These are phyloP conservation scores for Cynaeus angustus DNA, from an alignment of 2,888 invertebrate genomes.

Conservation along the genomic window DNA sequence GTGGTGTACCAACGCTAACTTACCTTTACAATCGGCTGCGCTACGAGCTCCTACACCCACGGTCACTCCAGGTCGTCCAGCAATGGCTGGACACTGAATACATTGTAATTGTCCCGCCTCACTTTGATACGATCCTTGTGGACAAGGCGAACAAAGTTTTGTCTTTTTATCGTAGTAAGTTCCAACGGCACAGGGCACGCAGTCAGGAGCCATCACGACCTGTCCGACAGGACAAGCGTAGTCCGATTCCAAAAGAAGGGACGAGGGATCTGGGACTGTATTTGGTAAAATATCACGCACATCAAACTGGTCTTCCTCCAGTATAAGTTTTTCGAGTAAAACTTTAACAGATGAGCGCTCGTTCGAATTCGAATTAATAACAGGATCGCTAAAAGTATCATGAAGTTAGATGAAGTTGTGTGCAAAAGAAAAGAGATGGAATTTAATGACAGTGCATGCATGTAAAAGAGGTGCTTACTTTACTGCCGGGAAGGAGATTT, in stretches of 20 bases:
- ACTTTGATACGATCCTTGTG: slow-evolving; percentile 94
- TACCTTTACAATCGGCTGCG: slow-evolving; percentile 90
- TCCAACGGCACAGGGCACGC: slow-evolving; percentile 95
- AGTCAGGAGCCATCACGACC: slow-evolving; percentile 94
- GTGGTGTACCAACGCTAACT: neutral
- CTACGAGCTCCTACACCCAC: slow-evolving; percentile 90
- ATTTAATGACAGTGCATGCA: slow-evolving; percentile 48
- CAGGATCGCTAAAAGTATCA: slow-evolving; percentile 83
- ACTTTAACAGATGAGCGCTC: slow-evolving; percentile 89
- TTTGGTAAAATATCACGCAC: slow-evolving; percentile 95
- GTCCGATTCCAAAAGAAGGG: slow-evolving; percentile 89
- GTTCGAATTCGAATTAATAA: slow-evolving; percentile 89
- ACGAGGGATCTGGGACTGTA: slow-evolving; percentile 94
- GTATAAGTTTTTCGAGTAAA: slow-evolving; percentile 90
- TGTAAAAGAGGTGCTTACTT: slow-evolving; percentile 79
- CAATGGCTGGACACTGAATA: slow-evolving; percentile 90
- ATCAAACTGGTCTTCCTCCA: slow-evolving; percentile 95
- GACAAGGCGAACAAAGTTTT: slow-evolving; percentile 88
- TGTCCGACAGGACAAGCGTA: slow-evolving; percentile 95
- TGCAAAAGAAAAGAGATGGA: slow-evolving; percentile 3
- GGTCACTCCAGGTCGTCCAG: slow-evolving; percentile 92
- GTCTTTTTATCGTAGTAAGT: slow-evolving; percentile 87
- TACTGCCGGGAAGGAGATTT: slow-evolving; percentile 93
- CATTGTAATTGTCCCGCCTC: slow-evolving; percentile 93
- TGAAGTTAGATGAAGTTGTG: slow-evolving; percentile 26